Evolutionary conservation across 2,113 vertebrate species (phyloP).

Genomic region (Colinus virginianus): DNA sequence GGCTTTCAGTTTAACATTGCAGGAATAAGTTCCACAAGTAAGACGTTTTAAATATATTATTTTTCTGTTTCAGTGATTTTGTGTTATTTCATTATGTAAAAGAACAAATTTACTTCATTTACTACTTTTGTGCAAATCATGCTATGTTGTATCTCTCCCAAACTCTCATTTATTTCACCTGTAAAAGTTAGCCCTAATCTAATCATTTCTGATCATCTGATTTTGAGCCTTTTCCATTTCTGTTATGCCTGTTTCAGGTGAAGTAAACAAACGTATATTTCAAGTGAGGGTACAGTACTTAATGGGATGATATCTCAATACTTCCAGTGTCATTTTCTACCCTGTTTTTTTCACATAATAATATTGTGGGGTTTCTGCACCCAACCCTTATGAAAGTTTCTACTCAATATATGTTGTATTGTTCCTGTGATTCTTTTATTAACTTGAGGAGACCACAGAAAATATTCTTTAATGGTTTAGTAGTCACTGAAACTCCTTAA

Average conservation of each 20-base stretch:
- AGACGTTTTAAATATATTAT: background rate
- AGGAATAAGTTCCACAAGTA: background rate
- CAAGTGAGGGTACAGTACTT: background rate
- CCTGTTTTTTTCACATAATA: background rate
- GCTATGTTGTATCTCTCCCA: background rate
- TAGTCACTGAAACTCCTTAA: background rate
- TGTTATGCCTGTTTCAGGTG: background rate
- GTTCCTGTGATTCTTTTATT: background rate
- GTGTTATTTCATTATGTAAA: background rate
- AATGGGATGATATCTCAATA: background rate
- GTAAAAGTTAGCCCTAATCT: background rate
- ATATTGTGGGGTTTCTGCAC: too few species aligned
- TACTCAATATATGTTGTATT: background rate
- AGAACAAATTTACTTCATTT: background rate
- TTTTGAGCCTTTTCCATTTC: background rate
- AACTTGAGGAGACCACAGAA: background rate
- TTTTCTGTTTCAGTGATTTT: background rate
- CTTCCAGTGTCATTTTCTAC: background rate
- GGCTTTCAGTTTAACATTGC: background rate
- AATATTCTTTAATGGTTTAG: background rate
- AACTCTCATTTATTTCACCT: background rate
- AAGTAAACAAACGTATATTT: background rate
- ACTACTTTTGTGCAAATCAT: background rate
- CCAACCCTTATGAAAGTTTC: background rate
- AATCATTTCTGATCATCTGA: background rate